phyloP scores from a whole-genome alignment of 2,888 invertebrate species.

The Drosophila kanekoi region DNA sequence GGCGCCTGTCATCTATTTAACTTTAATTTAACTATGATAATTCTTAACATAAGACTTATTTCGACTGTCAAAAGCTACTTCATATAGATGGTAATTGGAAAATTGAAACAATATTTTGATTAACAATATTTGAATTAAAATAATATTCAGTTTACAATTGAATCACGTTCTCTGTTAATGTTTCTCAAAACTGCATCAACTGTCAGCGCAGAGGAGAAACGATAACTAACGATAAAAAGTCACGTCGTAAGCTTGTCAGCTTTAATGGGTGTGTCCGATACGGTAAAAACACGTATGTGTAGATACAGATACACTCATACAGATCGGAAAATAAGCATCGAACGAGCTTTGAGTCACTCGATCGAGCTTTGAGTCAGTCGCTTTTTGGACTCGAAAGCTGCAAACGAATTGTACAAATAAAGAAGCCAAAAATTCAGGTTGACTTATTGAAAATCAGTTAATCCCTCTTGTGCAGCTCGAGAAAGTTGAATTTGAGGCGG shows the following conservation, averaged over 20 bases:
- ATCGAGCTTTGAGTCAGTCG: not conserved
- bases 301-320: not conserved
- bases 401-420: too few species aligned
- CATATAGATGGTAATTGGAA: too few species aligned
- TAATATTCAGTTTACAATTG: not conserved
- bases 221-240: not conserved
- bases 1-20: too few species aligned
- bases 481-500: not conserved
- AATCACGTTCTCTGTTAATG: not conserved
- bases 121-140: too few species aligned
- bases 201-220: not conserved
- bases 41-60: too few species aligned
- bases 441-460: not conserved
- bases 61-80: too few species aligned
- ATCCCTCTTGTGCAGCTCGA: not conserved
- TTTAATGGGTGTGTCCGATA: slow-evolving; percentile 10
- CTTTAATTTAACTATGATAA: too few species aligned
- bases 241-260: slow-evolving; percentile 9
- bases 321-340: slow-evolving; percentile 5
- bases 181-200: not conserved
- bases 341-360: slow-evolving; percentile 6
- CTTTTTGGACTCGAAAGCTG: not conserved
- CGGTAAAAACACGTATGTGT: not conserved
- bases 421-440: not conserved
- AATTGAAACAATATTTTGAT: too few species aligned